These are phyloP conservation scores for Lethenteron camtschaticum DNA, from an alignment of 2,113 vertebrate genomes.

Conservation along the genomic window DNA sequence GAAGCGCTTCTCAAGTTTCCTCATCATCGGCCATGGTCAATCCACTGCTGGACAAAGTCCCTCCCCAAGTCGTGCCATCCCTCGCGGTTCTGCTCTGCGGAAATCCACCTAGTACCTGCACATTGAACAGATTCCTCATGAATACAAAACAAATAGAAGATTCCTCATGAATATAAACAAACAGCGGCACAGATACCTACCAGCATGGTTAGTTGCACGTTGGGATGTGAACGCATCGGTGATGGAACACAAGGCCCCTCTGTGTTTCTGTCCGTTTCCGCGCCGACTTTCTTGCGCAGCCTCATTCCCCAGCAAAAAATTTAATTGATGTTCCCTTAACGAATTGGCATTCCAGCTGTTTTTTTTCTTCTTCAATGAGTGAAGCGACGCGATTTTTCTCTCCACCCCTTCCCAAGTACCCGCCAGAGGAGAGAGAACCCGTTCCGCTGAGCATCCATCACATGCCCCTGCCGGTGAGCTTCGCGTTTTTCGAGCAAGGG, in stretches of 20 bases:
- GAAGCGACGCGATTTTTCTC: not conserved
- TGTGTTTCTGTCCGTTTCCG: not conserved
- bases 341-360: not conserved
- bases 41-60: no score
- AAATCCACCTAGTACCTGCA: no score
- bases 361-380: not conserved
- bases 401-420: constrained; percentile 28
- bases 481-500: constrained; percentile 89
- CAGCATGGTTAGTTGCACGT: not conserved
- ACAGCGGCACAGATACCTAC: not conserved
- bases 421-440: constrained; percentile 62
- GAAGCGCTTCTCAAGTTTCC: no score
- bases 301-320: not conserved
- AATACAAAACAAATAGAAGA: not conserved
- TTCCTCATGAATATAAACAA: not conserved
- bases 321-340: not conserved
- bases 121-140: not conserved
- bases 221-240: not conserved
- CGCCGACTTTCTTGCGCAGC: not conserved
- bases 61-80: no score
- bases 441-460: constrained; percentile 81
- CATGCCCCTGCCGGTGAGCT: constrained; percentile 85
- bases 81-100: no score
- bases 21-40: no score
- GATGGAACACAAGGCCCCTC: not conserved